Conservation (phyloP, 2,113 vertebrate species). For the Phycodurus eques region DNA sequence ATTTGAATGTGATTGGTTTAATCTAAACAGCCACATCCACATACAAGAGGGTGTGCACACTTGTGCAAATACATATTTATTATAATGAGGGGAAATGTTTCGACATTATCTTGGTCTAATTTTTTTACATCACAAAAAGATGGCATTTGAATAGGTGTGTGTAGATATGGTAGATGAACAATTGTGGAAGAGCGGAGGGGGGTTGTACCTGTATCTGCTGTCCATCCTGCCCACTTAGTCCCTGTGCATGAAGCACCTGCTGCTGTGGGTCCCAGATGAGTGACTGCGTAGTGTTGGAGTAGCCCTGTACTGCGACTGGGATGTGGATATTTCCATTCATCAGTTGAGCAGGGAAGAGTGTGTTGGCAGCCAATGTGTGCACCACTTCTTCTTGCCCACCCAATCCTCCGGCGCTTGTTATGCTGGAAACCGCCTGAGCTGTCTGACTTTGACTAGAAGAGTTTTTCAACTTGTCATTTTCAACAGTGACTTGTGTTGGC, state of each 20-base stretch:
- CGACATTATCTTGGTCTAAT: not conserved
- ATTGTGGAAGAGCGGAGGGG: too few species aligned
- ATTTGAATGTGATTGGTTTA: not conserved
- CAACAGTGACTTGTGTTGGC: constrained; percentile 75
- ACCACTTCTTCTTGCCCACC: constrained; percentile 91
- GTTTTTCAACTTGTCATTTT: constrained; percentile 79
- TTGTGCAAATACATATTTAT: too few species aligned
- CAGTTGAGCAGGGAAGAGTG: constrained; percentile 93
- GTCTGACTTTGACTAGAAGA: constrained; percentile 59
- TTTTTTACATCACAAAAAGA: not conserved
- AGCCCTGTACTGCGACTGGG: constrained; percentile 96
- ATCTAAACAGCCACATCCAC: not conserved
- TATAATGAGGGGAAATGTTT: not conserved
- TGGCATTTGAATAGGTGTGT: not conserved
- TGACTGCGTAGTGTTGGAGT: constrained; percentile 90
- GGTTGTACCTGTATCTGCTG: constrained; percentile 77
- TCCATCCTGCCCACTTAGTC: constrained; percentile 76
- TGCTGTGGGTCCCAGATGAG: constrained; percentile 95
- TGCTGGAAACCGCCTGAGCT: constrained; percentile 67
- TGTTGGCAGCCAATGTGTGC: constrained; percentile 80
- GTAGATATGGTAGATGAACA: not conserved
- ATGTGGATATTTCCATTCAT: constrained; percentile 99
- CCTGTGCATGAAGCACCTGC: constrained; percentile 70
- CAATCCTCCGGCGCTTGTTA: constrained; percentile 74
- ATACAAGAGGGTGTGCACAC: not conserved